phyloP scores from a whole-genome alignment of 2,797 vertebrate species.

The Adrianichthys oophorus region DNA sequence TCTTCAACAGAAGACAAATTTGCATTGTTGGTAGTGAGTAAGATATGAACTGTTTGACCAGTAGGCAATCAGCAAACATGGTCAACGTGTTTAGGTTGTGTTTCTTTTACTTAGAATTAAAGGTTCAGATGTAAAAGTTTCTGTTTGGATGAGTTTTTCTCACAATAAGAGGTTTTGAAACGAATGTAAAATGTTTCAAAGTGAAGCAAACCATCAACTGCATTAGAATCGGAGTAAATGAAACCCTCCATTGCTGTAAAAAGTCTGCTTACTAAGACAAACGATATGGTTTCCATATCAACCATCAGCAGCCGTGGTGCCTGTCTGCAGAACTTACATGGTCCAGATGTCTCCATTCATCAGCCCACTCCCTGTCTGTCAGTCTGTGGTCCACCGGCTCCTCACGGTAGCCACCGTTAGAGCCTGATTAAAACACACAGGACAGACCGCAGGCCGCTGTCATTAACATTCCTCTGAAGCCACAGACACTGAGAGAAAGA shows the following conservation, averaged over 20 bases:
- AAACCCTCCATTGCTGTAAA: slow-evolving; percentile 12
- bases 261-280: slow-evolving; percentile 30
- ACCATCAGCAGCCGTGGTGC: slow-evolving; percentile 31
- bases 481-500: slow-evolving; percentile 28
- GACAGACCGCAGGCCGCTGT: slow-evolving; percentile 43
- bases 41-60: no score
- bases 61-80: no score
- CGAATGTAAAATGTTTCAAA: no score
- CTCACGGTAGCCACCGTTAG: slow-evolving; percentile 94
- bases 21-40: no score
- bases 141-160: no score
- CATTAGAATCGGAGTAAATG: neutral
- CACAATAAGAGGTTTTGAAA: no score
- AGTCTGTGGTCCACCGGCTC: slow-evolving; percentile 97
- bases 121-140: no score
- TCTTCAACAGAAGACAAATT: no score
- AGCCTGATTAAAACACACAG: slow-evolving; percentile 78
- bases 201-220: no score
- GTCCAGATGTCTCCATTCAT: slow-evolving; percentile 99
- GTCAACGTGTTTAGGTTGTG: no score
- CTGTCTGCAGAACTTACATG: slow-evolving; percentile 83
- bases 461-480: slow-evolving; percentile 52
- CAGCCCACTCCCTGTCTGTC: slow-evolving; percentile 98
- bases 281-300: slow-evolving; percentile 44
- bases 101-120: no score